A percentile compares a stretch with the other conserved stretches of the same genome.
Conservation (phyloP, 2,113 vertebrate species). For the Rhea pennata region DNA sequence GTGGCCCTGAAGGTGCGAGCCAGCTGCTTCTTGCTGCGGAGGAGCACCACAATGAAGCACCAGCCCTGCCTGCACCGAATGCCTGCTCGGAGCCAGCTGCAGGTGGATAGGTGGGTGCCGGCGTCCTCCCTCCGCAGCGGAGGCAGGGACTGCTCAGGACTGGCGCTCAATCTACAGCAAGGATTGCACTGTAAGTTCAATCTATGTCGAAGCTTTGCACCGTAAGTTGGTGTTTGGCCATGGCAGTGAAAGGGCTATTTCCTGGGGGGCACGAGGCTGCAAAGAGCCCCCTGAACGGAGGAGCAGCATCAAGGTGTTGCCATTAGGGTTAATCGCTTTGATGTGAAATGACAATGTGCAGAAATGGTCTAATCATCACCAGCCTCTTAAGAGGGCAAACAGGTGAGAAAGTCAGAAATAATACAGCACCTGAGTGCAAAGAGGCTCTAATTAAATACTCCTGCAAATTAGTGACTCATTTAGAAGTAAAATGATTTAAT, state of each 20-base stretch:
- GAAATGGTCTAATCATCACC: constrained; percentile 59
- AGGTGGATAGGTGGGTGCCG: neutral
- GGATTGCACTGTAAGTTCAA: too few species aligned
- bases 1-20: neutral
- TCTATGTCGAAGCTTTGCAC: neutral
- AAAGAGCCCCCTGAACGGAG: neutral
- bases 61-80: neutral
- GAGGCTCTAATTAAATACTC: constrained; percentile 74
- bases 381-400: constrained; percentile 61
- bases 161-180: fast-evolving
- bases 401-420: constrained; percentile 73
- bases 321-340: constrained; percentile 66
- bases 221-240: neutral
- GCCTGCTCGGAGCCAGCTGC: fast-evolving
- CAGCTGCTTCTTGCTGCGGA: neutral
- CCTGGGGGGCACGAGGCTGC: neutral
- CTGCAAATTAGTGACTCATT: constrained; percentile 73
- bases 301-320: constrained; percentile 16
- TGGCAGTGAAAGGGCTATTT: neutral
- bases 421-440: constrained; percentile 71
- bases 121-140: neutral
- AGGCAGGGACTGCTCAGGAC: neutral
- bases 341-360: constrained; percentile 22
- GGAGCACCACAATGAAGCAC: neutral
- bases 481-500: constrained; percentile 77